A percentile compares a stretch with the other conserved stretches of the same genome.
These are phyloP conservation scores for Thripadectes ignobilis DNA, from an alignment of 2,797 vertebrate species.

Conservation along the genomic window DNA sequence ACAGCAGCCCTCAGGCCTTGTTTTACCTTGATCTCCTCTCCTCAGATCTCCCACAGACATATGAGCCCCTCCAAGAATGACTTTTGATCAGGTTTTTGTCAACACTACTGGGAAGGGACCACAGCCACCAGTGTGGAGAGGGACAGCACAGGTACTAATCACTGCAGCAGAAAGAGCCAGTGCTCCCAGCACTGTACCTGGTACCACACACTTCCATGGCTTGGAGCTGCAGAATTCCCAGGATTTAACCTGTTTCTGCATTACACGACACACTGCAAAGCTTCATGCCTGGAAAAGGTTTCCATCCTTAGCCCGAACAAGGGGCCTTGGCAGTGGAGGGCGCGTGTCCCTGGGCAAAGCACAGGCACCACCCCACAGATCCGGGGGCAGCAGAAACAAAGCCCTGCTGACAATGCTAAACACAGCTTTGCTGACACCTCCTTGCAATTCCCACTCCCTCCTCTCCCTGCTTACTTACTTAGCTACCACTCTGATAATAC, in stretches of 20 bases:
- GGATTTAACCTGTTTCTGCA: background rate
- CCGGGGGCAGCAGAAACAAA: background rate
- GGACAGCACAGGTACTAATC: background rate
- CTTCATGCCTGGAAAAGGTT: fast-evolving
- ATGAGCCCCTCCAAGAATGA: fast-evolving
- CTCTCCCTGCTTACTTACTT: background rate
- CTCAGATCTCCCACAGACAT: background rate
- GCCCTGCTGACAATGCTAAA: background rate
- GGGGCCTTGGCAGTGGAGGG: fast-evolving
- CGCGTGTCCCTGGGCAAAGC: background rate
- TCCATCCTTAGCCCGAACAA: fast-evolving
- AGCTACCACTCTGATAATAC: background rate
- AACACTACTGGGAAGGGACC: fast-evolving
- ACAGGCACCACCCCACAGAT: background rate
- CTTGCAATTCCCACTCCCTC: conserved; percentile 4
- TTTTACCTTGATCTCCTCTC: background rate
- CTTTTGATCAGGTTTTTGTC: background rate
- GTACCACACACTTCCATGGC: fast-evolving
- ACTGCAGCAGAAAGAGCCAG: background rate
- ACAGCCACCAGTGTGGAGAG: fast-evolving
- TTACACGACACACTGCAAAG: fast-evolving
- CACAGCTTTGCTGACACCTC: conserved; percentile 34
- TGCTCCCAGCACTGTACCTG: fast-evolving
- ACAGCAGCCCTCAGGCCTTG: background rate
- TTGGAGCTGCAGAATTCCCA: fast-evolving